Percentiles rank a stretch among this genome's conserved stretches.
These are phyloP conservation scores for Triplophysa rosa DNA, from an alignment of 2,113 vertebrate genomes.

Conservation along the genomic window DNA sequence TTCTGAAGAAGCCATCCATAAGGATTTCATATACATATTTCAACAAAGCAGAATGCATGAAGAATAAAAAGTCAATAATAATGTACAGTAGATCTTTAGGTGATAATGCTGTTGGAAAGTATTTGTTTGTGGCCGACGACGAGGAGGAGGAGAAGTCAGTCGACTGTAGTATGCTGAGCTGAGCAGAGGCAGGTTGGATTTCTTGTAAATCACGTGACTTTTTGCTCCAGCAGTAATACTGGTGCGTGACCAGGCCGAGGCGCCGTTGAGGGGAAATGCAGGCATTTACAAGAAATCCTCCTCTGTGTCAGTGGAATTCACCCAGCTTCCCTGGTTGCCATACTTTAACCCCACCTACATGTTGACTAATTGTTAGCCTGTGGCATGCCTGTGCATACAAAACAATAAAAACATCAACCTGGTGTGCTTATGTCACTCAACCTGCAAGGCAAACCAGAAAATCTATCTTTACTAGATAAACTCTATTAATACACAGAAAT, in stretches of 20 bases:
- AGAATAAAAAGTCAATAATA: too few species aligned
- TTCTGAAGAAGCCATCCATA: too few species aligned
- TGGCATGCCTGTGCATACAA: neutral
- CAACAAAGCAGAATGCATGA: too few species aligned
- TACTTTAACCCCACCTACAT: neutral
- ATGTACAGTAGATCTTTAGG: too few species aligned
- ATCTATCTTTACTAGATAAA: neutral
- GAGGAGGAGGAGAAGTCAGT: neutral
- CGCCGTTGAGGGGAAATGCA: conserved; percentile 37
- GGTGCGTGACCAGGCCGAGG: conserved; percentile 41
- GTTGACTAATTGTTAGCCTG: neutral
- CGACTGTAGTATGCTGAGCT: neutral
- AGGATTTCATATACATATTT: too few species aligned
- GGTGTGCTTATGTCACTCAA: neutral
- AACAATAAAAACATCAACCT: neutral
- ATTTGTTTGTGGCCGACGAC: neutral
- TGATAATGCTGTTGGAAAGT: neutral
- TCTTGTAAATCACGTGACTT: conserved; percentile 58
- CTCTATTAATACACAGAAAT: too few species aligned
- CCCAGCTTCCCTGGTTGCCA: conserved; percentile 41
- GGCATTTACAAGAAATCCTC: conserved; percentile 53
- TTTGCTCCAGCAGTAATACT: conserved; percentile 30
- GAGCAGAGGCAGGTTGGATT: conserved; percentile 27
- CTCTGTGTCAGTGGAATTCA: conserved; percentile 33
- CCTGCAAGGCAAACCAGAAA: neutral